These are phyloP conservation scores for Dynastes hyllus DNA, from an alignment of 2,888 invertebrate genomes.

Conservation along the genomic window DNA sequence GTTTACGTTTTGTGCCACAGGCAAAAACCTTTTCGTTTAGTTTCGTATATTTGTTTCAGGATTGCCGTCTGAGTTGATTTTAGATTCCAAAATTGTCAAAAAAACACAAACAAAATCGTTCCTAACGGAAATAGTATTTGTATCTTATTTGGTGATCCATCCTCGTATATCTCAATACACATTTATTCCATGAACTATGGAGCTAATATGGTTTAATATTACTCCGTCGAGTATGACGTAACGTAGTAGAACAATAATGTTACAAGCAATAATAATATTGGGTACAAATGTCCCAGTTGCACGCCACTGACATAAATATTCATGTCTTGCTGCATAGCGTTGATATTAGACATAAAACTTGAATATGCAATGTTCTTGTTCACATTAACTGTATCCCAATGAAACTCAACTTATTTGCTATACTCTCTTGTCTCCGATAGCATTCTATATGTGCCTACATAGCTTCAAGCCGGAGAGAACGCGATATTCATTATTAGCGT, in stretches of 20 bases:
- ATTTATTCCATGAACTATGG: not conserved
- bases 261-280: conserved; percentile 2
- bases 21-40: no score
- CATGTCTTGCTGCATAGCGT: not conserved
- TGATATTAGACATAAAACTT: conserved; percentile 8
- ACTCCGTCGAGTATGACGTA: not conserved
- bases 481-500: conserved; percentile 6
- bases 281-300: not conserved
- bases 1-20: no score
- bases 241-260: not conserved
- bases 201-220: not conserved
- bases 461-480: not conserved
- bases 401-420: not conserved
- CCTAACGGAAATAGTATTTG: no score
- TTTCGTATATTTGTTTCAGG: no score
- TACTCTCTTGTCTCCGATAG: not conserved
- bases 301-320: not conserved
- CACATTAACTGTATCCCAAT: not conserved
- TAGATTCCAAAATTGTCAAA: no score
- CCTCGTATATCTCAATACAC: not conserved
- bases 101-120: no score
- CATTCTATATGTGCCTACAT: not conserved
- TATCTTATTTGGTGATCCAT: not conserved
- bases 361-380: not conserved
- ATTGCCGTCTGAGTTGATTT: no score